Evolutionary conservation across 64 coral and sea anemone genomes (phyloP), one percentile per base, ranked within the genome.

Genomic region (Acropora tenuis): DNA sequence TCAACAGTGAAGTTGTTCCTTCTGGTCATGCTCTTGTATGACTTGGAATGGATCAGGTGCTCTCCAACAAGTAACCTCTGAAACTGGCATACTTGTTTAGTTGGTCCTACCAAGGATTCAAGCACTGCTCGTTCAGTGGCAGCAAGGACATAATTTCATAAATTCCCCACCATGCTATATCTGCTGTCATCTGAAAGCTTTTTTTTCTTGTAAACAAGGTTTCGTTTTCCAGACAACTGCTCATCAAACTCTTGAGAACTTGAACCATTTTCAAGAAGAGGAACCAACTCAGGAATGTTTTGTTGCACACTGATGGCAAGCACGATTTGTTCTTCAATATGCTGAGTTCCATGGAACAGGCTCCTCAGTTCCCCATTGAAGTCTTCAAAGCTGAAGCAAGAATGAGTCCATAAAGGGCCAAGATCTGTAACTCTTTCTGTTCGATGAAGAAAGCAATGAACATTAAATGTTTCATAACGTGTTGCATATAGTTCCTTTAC

Each of bases 181-280:
- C 53, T 79, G 77, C 2, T 77, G 8, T 73, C 20, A 41, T 41
- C 16, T 19, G 69, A 41, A 73, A 73, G 69, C 20, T 73, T 73
- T 19, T 73, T 30, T 41, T 73, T 73, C 20, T 77, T 93, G 92
- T 65, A 16, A 80, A 87, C 85, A 79, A 69, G 57, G 83, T 82
- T 48, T 78, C 59, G n/a, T 87, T 75, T 71, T 17, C 73, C 78
- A 49, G 20, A 73, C 17, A 73, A 30, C n/a, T 8, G 69, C 41
- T 73, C 69, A 19, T 73, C 20, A 73, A 73, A 41, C 20, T 19
- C 69, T 73, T 73, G 52, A 55, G 4, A 55, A 55, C 52, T 55
- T 55, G 52, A 55, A 55, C 52, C 30, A 30, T 30, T 30, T 30
- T 30, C 30, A 30, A 30, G 30, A 30, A 30, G 30, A 30, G 30